Base-by-base conservation (phyloP, 2,113 vertebrate genomes). In the Isichthys henryi region DNA sequence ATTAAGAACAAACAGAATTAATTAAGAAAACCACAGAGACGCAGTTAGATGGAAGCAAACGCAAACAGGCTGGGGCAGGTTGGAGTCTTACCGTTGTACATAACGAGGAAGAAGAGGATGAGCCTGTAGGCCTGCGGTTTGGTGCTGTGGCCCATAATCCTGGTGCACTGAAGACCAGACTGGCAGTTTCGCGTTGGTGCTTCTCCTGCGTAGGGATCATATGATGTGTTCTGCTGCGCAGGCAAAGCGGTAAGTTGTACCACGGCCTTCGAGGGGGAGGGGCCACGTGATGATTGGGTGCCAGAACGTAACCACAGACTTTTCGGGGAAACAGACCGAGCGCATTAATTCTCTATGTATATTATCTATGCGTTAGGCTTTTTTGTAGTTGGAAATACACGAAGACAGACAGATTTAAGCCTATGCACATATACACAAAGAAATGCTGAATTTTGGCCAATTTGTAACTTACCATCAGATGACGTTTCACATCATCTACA, bases 31-130 rank as follows among this genome's bases (percentile, higher is more conserved):
- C 31, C 74, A 19, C 35, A 39, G 31, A 35, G 43, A 17, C 4
- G 5, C 70, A 77, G 35, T 19, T 19, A 19, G 31, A 77, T 6
- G 74, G 35, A 80, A 39, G 74, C 74, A 17, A 74, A 35, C 9
- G 66, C 5, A 39, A 9, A 50, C 45, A 13, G 35, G 13, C 27
- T 15, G 43, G 27, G 4, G 11, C 31, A 80, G 45, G 48, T 43
- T n/a, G 10, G 77, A 43, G 80, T 62, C 88, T 89, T 85, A 89
- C 88, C 43, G 17, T 88, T 17, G 88, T 56, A 46, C 21, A 89
- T 58, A 52, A 49, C 7, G 21, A 58, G 31, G 35, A 62, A 23
- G 27, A 89, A 43, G 19, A 58, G 52, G 10, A 66, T n/a, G 1
- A 31, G 23, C 50, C 49, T 21, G 35, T 9, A 27, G 39, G 10